phyloP scores from a whole-genome alignment of 2,113 vertebrate genomes.

The Macaca fascicularis region T2T-MFA8v1.1 NC_088375.1:180591501-180592000 shows the following conservation, averaged over 20 bases:
- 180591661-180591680: not conserved
- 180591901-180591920: too few relatives aligned
- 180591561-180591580: not conserved
- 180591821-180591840: not conserved
- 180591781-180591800: slow-evolving; percentile 28
- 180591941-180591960: too few relatives aligned
- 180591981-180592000: too few relatives aligned
- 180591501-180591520: too few relatives aligned
- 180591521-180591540: too few relatives aligned
- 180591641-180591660: not conserved
- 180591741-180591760: not conserved
- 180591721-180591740: not conserved
- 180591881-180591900: too few relatives aligned
- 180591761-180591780: not conserved
- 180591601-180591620: not conserved
- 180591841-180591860: not conserved
- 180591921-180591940: too few relatives aligned
- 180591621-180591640: not conserved
- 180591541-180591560: too few relatives aligned
- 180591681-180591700: not conserved
- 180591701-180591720: not conserved
- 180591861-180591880: too few relatives aligned
- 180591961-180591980: too few relatives aligned
- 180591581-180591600: not conserved
- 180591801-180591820: not conserved